Base-by-base conservation (phyloP, 2,888 invertebrate genomes). In the Eutolmus rufibarbis region DNA sequence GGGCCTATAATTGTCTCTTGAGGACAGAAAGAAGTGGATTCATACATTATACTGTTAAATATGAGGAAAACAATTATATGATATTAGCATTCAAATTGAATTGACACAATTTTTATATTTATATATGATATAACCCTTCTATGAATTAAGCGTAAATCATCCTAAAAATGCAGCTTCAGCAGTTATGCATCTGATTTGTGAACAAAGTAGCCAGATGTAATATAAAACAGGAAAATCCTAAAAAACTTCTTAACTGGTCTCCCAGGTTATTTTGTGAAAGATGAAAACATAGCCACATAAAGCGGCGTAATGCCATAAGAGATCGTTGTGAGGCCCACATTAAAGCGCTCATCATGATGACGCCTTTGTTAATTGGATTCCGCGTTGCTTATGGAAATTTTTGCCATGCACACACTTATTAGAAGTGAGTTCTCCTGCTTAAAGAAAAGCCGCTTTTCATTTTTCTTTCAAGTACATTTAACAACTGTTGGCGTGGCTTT, bases 391-490 rank as follows among this genome's bases (percentile, higher is more conserved):
- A 8, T 23, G 76, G 76, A 76, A n/a, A 76, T 76, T 37, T 76
- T 76, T n/a, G 34, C 37, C 9, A 76, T 76, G 37, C 76, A 76
- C 76, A 76, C 28, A 23, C 12, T 12, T 12, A 23, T 19, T 66
- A 23, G 8, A 76, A n/a, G 34, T n/a, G 76, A 76, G 76, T 28
- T 76, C n/a, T 76, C 76, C 12, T 31, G 37, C 31, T 31, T 34
- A 34, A 76, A 76, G 76, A 76, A 76, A 76, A 76, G 31, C 76
- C 76, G 76, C 76, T 76, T 76, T 76, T 76, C 37, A 76, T 5
- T 34, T 34, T 5, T n/a, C 76, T n/a, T 76, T 37, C 37, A 76
- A 76, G 76, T 16, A 74, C 5, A 28, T 74, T 74, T 74, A 28
- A 76, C 16, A 31, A 76, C 76, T 76, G 76, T 34, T 76, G 16